phyloP scores from a whole-genome alignment of 2,888 invertebrate species.

The Leptothorax acervorum region DNA sequence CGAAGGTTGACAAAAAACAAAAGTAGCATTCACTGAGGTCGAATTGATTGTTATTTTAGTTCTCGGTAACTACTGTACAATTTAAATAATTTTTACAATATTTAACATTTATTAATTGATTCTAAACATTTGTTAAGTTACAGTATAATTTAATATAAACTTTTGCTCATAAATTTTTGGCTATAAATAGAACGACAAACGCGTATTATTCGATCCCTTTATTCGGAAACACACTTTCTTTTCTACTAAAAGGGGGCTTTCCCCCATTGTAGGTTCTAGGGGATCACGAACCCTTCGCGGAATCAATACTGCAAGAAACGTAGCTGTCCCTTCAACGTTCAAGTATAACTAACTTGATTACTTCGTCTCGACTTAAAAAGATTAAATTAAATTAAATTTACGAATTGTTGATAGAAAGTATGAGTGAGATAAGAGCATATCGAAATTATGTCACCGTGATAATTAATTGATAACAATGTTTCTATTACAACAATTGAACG shows the following conservation, averaged over 20 bases:
- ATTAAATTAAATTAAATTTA: constrained; percentile 27
- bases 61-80: background rate
- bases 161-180: background rate
- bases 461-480: background rate
- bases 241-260: constrained; percentile 8
- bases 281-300: constrained; percentile 43
- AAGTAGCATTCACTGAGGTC: background rate
- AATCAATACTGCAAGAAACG: constrained; percentile 66
- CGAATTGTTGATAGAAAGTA: background rate
- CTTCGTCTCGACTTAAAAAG: background rate
- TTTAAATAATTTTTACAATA: background rate
- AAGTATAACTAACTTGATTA: background rate
- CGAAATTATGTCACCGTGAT: background rate
- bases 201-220: background rate
- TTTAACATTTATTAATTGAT: too few relatives aligned
- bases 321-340: background rate
- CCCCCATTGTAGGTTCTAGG: background rate
- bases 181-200: background rate
- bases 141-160: background rate
- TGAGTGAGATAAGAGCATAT: background rate
- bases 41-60: background rate
- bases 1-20: background rate
- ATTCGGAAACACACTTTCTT: constrained; percentile 11
- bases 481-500: background rate
- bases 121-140: background rate